These are phyloP conservation scores for Anoplolepis gracilipes DNA, from an alignment of 1,140 invertebrate genomes.

Conservation along the genomic window DNA sequence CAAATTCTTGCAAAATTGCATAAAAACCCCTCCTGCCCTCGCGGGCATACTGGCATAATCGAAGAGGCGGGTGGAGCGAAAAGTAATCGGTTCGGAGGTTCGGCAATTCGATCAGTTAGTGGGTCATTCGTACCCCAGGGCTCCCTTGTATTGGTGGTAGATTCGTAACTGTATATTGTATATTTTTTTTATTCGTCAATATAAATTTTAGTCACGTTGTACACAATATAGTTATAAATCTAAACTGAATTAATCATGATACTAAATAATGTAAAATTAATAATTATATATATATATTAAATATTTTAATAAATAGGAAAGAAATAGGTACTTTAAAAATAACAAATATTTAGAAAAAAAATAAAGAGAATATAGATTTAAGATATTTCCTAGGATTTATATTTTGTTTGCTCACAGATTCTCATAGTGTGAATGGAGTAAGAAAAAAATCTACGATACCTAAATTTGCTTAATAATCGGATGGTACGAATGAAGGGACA, in stretches of 20 bases:
- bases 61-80: slow-evolving; percentile 64
- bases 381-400: slow-evolving; percentile 19
- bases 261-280: background rate
- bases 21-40: slow-evolving; percentile 79
- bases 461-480: slow-evolving; percentile 60
- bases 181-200: background rate
- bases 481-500: slow-evolving; percentile 70
- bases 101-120: slow-evolving; percentile 78
- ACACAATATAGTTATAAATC: background rate
- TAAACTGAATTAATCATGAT: background rate
- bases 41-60: slow-evolving; percentile 79
- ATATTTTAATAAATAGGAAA: slow-evolving; percentile 28
- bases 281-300: background rate
- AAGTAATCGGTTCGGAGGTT: slow-evolving; percentile 60
- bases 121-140: slow-evolving; percentile 79
- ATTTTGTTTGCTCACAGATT: background rate
- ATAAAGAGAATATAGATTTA: background rate
- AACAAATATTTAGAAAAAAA: background rate
- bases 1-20: slow-evolving; percentile 85
- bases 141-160: slow-evolving; percentile 21
- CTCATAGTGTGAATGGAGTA: slow-evolving; percentile 28
- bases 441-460: slow-evolving; percentile 25
- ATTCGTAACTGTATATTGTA: background rate
- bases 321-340: background rate
- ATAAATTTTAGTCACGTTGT: background rate